Conservation (phyloP, 2,888 invertebrate species). For the Sericinus montela region DNA sequence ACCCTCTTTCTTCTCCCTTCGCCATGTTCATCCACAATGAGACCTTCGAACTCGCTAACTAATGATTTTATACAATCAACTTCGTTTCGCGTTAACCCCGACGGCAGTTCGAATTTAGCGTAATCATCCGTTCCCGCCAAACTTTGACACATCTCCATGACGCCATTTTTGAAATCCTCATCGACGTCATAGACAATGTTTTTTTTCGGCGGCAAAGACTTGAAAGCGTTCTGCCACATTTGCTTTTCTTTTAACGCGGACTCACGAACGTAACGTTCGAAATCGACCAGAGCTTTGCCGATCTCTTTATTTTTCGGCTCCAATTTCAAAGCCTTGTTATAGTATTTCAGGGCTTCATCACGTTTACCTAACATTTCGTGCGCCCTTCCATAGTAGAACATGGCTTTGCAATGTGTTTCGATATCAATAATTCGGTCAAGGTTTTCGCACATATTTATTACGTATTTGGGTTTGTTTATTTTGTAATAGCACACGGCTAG, state of each 20-base stretch:
- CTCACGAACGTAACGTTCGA: slow-evolving; percentile 43
- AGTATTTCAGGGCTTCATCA: slow-evolving; percentile 49
- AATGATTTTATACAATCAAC: slow-evolving; percentile 49
- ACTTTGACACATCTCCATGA: slow-evolving; percentile 54
- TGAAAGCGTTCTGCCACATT: slow-evolving; percentile 59
- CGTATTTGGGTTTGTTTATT: slow-evolving; percentile 52
- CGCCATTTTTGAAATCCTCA: slow-evolving; percentile 49
- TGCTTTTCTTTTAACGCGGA: slow-evolving; percentile 40
- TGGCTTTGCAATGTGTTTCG: slow-evolving; percentile 54
- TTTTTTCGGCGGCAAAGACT: slow-evolving; percentile 31
- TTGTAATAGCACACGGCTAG: slow-evolving; percentile 62
- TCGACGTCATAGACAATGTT: slow-evolving; percentile 47
- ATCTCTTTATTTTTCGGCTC: slow-evolving; percentile 68
- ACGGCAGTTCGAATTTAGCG: slow-evolving; percentile 53
- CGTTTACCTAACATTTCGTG: slow-evolving; percentile 47
- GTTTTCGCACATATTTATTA: slow-evolving; percentile 55
- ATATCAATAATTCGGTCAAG: slow-evolving; percentile 49
- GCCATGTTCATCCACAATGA: slow-evolving; percentile 45
- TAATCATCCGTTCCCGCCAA: slow-evolving; percentile 46
- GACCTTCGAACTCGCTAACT: slow-evolving; percentile 38
- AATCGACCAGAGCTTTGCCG: slow-evolving; percentile 42
- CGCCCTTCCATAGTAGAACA: slow-evolving; percentile 59
- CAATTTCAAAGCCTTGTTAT: slow-evolving; percentile 58
- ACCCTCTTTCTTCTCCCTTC: slow-evolving; percentile 44
- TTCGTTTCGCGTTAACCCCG: slow-evolving; percentile 46